Evolutionary conservation across 2,797 vertebrate species (phyloP).

Genomic region (Sebastes aleutianus): DNA sequence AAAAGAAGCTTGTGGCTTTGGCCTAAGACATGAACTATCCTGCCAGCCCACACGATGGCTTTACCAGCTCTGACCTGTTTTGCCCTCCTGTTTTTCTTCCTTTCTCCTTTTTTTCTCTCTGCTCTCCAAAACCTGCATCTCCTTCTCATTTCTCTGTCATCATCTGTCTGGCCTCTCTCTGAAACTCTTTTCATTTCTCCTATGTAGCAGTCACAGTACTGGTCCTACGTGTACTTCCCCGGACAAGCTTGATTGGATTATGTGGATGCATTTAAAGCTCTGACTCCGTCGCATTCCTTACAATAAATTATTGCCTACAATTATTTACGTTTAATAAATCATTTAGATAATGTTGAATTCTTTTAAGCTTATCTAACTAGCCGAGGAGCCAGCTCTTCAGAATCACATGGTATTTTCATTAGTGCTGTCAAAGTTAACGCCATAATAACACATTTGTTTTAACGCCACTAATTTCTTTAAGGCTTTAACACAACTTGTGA

Average conservation of each 20-base stretch:
- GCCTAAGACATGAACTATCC: slow-evolving; percentile 2
- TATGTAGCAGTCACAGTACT: background rate
- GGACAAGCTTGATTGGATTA: background rate
- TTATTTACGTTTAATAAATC: background rate
- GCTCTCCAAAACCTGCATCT: slow-evolving; percentile 14
- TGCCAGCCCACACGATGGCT: slow-evolving; percentile 38
- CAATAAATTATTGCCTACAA: background rate
- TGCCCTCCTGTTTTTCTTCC: background rate
- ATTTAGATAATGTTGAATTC: background rate
- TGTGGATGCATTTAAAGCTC: background rate
- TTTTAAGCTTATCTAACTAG: background rate
- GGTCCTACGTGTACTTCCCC: background rate
- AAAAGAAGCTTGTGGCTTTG: slow-evolving; percentile 51
- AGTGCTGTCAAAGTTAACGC: too few species aligned
- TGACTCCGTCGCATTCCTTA: background rate
- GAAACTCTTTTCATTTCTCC: background rate
- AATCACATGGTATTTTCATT: background rate
- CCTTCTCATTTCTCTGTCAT: background rate
- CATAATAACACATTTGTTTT: fast-evolving
- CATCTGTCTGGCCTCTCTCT: background rate
- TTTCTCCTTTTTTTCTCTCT: slow-evolving; percentile 12
- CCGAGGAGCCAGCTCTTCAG: background rate
- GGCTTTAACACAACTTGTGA: fast-evolving
- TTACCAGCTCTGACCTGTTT: slow-evolving; percentile 46
- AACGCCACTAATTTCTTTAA: too few species aligned